Evolutionary conservation across 2,888 invertebrate genomes (phyloP), one percentile per base, ranked within the genome.

Genomic region (Metacarcinus magister): DNA sequence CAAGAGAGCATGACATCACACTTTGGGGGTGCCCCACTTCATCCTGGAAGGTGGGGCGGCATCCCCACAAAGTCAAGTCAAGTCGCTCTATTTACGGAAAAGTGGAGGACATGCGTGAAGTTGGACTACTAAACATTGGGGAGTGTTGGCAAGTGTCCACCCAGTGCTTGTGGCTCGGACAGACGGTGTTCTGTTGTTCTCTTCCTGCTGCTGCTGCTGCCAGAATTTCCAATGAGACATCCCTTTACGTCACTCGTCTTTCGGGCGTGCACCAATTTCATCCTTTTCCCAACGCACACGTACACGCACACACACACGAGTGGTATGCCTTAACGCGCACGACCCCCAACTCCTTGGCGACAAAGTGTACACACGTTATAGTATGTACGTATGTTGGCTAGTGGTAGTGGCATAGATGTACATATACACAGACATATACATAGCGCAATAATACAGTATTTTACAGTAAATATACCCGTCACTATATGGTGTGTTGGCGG

Each of bases 391-490:
- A n/a, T 39, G 87, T 16, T 23, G 87, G 87, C 87, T 87, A 39
- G 87, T 23, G n/a, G 67, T 87, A 39, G 39, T 39, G 87, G 87
- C 87, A 32, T 10, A 87, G 87, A 87, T n/a, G 39, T 39, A 87
- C 87, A 87, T 75, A 87, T 87, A 87, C 87, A 87, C 39, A 87
- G 39, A 32, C 87, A 87, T 87, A 87, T 87, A 87, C 87, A 87
- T 87, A 39, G 87, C 87, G 87, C 87, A 87, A 87, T 87, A 39
- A 39, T 87, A 87, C 87, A 87, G 87, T 87, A 87, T 87, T 13
- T 87, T 87, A 87, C 87, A 87, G 87, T 87, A 19, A n/a, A n/a
- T 87, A 87, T 87, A 87, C 87, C 87, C 87, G 87, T 87, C 87
- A 87, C 87, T 87, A 87, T 87, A 39, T 87, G 87, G 32, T 32